Conservation (phyloP, 2,888 invertebrate species). For the Hirtodrosophila duncani region DNA sequence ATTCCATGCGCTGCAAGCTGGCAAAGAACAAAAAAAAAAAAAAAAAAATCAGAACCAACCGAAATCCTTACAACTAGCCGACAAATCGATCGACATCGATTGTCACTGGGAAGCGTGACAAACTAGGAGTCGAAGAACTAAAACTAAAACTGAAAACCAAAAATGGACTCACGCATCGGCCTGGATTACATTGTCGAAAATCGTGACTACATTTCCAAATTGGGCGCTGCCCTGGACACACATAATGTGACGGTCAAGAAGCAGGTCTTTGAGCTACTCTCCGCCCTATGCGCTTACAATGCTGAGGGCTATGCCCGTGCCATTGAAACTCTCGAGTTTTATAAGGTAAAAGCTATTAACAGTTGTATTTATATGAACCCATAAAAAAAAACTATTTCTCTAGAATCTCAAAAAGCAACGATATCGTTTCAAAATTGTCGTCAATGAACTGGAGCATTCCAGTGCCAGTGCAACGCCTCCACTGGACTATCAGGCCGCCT, state of each 20-base stretch:
- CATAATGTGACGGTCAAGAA: slow-evolving; percentile 94
- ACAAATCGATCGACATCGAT: no score
- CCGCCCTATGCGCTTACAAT: slow-evolving; percentile 96
- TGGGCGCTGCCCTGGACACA: slow-evolving; percentile 95
- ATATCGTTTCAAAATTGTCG: slow-evolving; percentile 92
- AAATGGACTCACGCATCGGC: slow-evolving; percentile 94
- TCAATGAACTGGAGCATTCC: slow-evolving; percentile 91
- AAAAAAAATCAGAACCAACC: slow-evolving; percentile 8
- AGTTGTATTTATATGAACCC: not conserved
- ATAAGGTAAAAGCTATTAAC: slow-evolving; percentile 85
- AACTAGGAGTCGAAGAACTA: slow-evolving; percentile 8
- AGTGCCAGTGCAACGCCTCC: slow-evolving; percentile 78
- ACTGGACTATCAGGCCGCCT: slow-evolving; percentile 93
- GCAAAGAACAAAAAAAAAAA: not conserved
- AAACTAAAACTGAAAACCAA: slow-evolving; percentile 33
- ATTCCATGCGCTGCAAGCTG: slow-evolving; percentile 48
- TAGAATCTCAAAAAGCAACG: slow-evolving; percentile 91
- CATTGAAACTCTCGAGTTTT: slow-evolving; percentile 93
- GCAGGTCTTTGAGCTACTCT: slow-evolving; percentile 96
- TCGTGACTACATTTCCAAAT: slow-evolving; percentile 93
- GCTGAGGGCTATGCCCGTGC: slow-evolving; percentile 92
- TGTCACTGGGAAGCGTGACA: no score
- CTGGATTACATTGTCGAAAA: slow-evolving; percentile 96
- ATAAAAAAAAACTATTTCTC: no score
- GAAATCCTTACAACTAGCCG: no score